A percentile compares a stretch with the other conserved stretches of the same genome.
phyloP scores from a whole-genome alignment of 53 echinoderm and acorn worm genomes.

The Temnopleurus reevesii region DNA sequence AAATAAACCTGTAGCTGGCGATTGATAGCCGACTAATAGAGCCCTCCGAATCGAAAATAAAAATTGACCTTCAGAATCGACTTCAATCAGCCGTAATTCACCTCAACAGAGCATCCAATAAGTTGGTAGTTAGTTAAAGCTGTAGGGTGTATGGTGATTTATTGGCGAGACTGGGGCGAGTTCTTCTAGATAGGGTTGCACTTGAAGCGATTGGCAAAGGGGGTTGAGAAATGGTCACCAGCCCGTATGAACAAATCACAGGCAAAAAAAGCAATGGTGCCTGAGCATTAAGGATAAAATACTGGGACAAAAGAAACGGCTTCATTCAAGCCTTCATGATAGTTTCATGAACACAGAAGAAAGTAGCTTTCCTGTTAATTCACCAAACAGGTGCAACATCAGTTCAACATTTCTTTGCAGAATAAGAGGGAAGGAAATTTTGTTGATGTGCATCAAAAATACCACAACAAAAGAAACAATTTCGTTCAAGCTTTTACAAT shows the following conservation, averaged over 20 bases:
- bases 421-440: no score
- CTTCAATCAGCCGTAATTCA: slow-evolving; percentile 36
- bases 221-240: slow-evolving; percentile 31
- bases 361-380: no score
- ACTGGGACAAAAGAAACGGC: no score
- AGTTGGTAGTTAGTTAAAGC: neutral
- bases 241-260: slow-evolving; percentile 6
- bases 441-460: no score
- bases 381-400: no score
- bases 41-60: neutral
- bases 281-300: no score
- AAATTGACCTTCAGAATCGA: slow-evolving; percentile 34
- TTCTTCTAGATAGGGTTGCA: neutral
- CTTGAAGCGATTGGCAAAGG: neutral
- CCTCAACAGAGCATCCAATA: slow-evolving; percentile 32
- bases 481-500: no score
- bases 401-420: no score
- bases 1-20: neutral
- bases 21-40: slow-evolving; percentile 19
- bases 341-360: no score
- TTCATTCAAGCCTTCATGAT: no score
- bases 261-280: slow-evolving; percentile 12
- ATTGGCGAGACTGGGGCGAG: neutral
- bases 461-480: no score
- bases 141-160: neutral